Conservation (phyloP, 1,140 invertebrate species). For the Plutomurus gul region DNA sequence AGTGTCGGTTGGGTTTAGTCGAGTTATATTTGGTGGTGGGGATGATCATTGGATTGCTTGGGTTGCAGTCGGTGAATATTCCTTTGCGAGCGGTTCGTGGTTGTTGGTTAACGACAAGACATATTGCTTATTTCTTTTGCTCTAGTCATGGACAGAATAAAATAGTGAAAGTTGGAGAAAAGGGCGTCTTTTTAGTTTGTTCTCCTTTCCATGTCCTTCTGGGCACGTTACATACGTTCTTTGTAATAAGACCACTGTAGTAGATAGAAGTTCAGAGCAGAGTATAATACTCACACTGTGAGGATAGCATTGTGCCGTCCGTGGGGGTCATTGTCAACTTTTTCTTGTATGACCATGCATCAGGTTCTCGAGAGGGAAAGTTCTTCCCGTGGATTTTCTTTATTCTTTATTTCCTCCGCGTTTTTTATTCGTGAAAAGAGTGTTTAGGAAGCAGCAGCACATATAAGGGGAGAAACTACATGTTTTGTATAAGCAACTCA, state of each 20-base stretch:
- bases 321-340: slow-evolving; percentile 26
- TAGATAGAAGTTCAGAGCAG: too few species aligned
- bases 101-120: slow-evolving; percentile 38
- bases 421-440: slow-evolving; percentile 13
- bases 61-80: slow-evolving; percentile 13
- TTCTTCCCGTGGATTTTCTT: not conserved
- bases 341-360: not conserved
- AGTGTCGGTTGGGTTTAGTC: too few species aligned
- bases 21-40: not conserved
- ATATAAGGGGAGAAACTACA: not conserved
- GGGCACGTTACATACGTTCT: too few species aligned
- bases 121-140: slow-evolving; percentile 39
- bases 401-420: slow-evolving; percentile 8
- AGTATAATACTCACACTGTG: too few species aligned
- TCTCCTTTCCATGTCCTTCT: not conserved
- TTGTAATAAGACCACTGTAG: too few species aligned
- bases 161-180: slow-evolving; percentile 7
- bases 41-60: not conserved
- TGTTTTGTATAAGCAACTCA: not conserved
- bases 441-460: slow-evolving; percentile 13
- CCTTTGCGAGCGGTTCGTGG: slow-evolving; percentile 13
- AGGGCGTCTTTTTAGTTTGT: not conserved
- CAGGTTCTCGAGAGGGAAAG: not conserved
- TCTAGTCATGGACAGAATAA: slow-evolving; percentile 16
- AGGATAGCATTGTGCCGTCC: too few species aligned